phyloP scores from a whole-genome alignment of 2,113 vertebrate species.

The Eidolon helvum region DNA sequence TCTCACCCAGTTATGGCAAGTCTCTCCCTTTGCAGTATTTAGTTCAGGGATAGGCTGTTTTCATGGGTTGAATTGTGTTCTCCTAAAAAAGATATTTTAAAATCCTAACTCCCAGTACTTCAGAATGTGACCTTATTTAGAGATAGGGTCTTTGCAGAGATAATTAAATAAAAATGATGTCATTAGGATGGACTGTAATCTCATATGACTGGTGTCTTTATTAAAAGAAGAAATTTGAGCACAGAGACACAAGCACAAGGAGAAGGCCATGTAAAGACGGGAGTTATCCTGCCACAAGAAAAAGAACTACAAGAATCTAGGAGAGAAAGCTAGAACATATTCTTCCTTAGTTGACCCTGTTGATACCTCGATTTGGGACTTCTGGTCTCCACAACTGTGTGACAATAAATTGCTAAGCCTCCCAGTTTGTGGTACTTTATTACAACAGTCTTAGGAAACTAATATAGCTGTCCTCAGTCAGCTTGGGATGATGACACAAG shows the following conservation, averaged over 20 bases:
- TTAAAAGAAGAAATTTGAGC: background rate
- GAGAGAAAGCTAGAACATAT: background rate
- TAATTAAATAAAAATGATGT: background rate
- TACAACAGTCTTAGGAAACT: background rate
- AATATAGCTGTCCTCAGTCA: background rate
- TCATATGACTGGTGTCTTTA: background rate
- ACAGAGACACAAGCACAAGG: too few species aligned
- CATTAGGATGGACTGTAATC: background rate
- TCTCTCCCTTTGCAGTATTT: background rate
- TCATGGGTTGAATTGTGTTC: background rate
- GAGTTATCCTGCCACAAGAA: background rate
- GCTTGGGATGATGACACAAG: background rate
- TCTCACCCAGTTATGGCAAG: background rate
- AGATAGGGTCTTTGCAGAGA: background rate
- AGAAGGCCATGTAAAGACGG: background rate
- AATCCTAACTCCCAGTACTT: background rate
- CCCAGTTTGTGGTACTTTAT: background rate
- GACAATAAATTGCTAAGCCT: background rate
- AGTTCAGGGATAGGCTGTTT: background rate
- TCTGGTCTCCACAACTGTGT: background rate
- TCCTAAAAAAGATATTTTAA: background rate
- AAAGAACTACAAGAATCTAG: background rate
- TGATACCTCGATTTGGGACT: background rate
- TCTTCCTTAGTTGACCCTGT: too few species aligned
- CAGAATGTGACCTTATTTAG: background rate